Conservation (phyloP, 2,888 invertebrate species). For the Parnassius apollo region DNA sequence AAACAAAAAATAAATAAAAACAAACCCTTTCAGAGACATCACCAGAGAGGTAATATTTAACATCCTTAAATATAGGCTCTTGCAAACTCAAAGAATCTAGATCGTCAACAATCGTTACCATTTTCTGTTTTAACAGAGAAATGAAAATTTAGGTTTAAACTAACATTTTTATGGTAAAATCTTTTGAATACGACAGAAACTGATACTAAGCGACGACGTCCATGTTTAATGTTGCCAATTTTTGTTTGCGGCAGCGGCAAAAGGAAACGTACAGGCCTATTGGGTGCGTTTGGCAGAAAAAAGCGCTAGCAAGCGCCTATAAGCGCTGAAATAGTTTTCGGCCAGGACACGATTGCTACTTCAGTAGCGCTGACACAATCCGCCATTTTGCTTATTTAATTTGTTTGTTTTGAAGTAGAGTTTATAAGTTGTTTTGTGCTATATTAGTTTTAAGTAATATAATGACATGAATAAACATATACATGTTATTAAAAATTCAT, state of each 20-base stretch:
- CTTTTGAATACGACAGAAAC: conserved; percentile 57
- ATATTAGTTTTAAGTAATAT: no score
- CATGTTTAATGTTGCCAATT: conserved; percentile 57
- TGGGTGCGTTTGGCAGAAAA: no score
- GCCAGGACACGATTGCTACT: no score
- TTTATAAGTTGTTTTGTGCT: no score
- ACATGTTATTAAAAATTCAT: no score
- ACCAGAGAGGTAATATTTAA: conserved; percentile 91
- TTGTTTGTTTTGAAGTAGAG: no score
- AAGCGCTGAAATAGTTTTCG: no score
- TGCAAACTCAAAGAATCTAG: conserved; percentile 76
- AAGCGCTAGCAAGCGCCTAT: no score
- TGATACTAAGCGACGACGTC: conserved; percentile 58
- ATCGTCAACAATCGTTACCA: conserved; percentile 79
- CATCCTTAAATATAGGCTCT: conserved; percentile 88
- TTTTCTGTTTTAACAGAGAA: conserved; percentile 53
- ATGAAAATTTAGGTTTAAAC: conserved; percentile 43
- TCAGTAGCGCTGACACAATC: no score
- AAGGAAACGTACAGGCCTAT: no score
- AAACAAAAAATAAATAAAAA: conserved; percentile 54
- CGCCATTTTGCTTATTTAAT: no score
- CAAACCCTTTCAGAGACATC: conserved; percentile 87
- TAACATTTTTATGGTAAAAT: conserved; percentile 56
- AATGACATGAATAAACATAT: no score
- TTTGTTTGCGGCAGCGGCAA: background rate